These are phyloP conservation scores for Mimas tiliae DNA, from an alignment of 2,888 invertebrate genomes.

Conservation along the genomic window DNA sequence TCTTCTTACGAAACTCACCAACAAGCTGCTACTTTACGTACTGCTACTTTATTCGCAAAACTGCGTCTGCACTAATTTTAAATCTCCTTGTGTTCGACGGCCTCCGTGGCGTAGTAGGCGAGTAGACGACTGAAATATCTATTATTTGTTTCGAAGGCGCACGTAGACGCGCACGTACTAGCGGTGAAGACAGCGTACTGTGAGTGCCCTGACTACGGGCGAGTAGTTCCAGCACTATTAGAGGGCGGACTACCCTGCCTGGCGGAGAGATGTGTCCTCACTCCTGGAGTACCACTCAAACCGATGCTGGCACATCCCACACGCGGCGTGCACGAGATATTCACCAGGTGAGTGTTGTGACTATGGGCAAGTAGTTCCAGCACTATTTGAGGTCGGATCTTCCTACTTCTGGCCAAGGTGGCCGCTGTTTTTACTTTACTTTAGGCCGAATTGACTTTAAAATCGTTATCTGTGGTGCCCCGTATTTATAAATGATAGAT, in stretches of 20 bases:
- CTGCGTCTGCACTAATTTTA: too few species aligned
- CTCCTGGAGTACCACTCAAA: constrained; percentile 96
- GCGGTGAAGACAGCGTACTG: constrained; percentile 97
- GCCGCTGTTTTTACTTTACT: too few species aligned
- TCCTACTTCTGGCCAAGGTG: too few species aligned
- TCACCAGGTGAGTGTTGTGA: constrained; percentile 84
- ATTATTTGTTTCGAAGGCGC: constrained; percentile 36
- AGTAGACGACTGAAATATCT: background rate
- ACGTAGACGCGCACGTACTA: constrained; percentile 88
- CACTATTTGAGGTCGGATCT: too few species aligned
- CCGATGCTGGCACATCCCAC: constrained; percentile 99
- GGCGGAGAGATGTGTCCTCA: constrained; percentile 92
- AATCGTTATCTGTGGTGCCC: too few species aligned
- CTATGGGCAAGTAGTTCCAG: background rate
- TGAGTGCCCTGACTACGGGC: constrained; percentile 97
- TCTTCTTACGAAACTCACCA: too few species aligned
- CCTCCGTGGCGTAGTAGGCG: too few species aligned
- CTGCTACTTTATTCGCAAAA: too few species aligned
- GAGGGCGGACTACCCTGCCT: constrained; percentile 90
- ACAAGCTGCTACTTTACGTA: too few species aligned
- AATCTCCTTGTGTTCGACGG: too few species aligned
- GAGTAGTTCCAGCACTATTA: constrained; percentile 91
- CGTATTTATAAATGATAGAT: too few species aligned
- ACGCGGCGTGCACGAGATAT: constrained; percentile 95
- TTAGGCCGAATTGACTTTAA: too few species aligned